A percentile compares a stretch with the other conserved stretches of the same genome.
Conservation (phyloP, 2,888 invertebrate genomes). For the Halictus quadricinctus region DNA sequence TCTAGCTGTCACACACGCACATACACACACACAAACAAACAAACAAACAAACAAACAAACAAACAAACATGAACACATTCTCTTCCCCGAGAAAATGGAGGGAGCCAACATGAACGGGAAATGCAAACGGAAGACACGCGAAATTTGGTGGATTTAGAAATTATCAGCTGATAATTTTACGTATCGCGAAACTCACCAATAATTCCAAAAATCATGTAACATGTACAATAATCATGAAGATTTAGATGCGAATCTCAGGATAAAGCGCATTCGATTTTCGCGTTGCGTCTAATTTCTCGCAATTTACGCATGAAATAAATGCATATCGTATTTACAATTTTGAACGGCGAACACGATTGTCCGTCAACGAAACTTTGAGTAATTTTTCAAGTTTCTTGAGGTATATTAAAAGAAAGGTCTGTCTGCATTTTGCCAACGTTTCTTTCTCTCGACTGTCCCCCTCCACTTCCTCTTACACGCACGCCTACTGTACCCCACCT, state of each 20-base stretch:
- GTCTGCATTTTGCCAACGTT: constrained; percentile 36
- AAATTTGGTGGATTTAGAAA: background rate
- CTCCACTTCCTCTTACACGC: constrained; percentile 29
- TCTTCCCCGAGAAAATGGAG: constrained; percentile 41
- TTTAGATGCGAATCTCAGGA: background rate
- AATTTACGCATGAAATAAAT: background rate
- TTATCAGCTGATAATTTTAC: background rate
- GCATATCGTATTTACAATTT: constrained; percentile 47
- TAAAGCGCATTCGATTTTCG: background rate
- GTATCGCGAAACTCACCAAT: background rate
- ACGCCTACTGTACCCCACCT: background rate
- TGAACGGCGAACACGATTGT: background rate
- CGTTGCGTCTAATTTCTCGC: background rate
- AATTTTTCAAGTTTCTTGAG: constrained; percentile 19
- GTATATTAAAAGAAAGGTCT: constrained; percentile 19
- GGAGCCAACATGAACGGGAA: constrained; percentile 38
- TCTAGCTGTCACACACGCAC: constrained; percentile 7
- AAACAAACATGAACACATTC: background rate
- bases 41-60: background rate
- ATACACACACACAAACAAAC: background rate
- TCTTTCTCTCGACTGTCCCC: constrained; percentile 19
- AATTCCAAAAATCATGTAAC: background rate
- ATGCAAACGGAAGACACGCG: constrained; percentile 46
- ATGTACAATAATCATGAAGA: background rate
- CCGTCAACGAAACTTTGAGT: background rate